Base-by-base conservation (phyloP, 1,140 invertebrate species). In the Copidosoma floridanum region DNA sequence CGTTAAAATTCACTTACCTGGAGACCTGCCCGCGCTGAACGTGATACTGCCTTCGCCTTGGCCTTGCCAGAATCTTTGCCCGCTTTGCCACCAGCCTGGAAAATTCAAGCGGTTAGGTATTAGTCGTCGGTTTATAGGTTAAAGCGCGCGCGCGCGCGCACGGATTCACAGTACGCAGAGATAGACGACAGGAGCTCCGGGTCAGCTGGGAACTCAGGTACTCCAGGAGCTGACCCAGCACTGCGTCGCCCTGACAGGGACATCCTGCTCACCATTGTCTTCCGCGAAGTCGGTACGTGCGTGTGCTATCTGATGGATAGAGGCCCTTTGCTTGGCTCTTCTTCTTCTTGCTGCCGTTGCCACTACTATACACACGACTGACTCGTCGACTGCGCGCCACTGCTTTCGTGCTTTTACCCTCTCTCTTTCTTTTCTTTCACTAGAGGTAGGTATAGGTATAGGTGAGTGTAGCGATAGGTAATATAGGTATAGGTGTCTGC, bases 61-160 rank as follows among this genome's bases (percentile, higher is more conserved):
- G 95, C 92, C 86, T 99, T 99, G 72, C 97, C 97, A 48, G 95
- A 97, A 85, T 99, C 96, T 85, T 99, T 99, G 74, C 97, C 97
- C 82, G 97, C 96, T 91, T 99, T 99, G 76, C 97, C 97, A 76
- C 95, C 96, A 88, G 95, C 95, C 96, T 92, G 67, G 68, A 52
- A 60, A 38, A 60, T 26, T 18, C 40, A 32, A 52, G 37, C 53
- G 14, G 20, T 32, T 32, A 8, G n/a, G n/a, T n/a, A n/a, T n/a
- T n/a, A n/a, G n/a, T n/a, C n/a, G n/a, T 24, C 50, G 32, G 43
- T 55, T 57, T 57, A 57, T 57, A 54, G 57, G 48, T 54, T 63
- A 51, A 43, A 38, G 18, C 3, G 21, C n/a, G 8, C 7, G 14
- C 14, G n/a, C n/a, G n/a, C n/a, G n/a, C n/a, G n/a, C n/a, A n/a